Base-by-base conservation (phyloP, 2,888 invertebrate species). In the Scelioninae gen. 2 region DNA sequence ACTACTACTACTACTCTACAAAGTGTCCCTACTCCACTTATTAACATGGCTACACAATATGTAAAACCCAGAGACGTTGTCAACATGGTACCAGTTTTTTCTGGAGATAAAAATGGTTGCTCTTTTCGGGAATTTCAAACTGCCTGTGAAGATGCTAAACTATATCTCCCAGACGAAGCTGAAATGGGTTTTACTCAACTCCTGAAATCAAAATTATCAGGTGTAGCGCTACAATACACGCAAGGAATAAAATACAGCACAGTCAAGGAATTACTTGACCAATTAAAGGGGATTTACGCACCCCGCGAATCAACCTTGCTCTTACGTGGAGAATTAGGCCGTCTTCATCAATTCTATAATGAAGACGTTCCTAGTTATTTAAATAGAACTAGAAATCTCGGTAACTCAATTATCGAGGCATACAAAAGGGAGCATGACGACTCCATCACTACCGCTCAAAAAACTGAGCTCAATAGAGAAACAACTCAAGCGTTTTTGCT, bases 141-240 rank as follows among this genome's bases (percentile, higher is more conserved):
- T 2, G 53, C 53, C n/a, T 53, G 53, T 10, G 53, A 53, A 22
- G 53, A 53, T 22, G 37, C 35, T 1, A 53, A 39, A 37, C 13
- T 37, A 35, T 31, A 19, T 9, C 16, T 52, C 9, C 15, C 33
- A 0, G n/a, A 18, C 2, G 19, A 52, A 5, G 11, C 18, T 6
- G 52, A 35, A 19, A 4, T 6, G 1, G 1, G 19, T n/a, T 19
- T 52, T 0, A 16, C 31, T 0, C 52, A 52, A 19, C 19, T 52
- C 18, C 0, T 52, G n/a, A 52, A 52, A 33, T 19, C 35, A 5
- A 33, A 41, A 15, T 11, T 55, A 15, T 11, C 10, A 1, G 55
- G 55, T 0, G 13, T 22, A 6, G 55, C 55, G 1, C 6, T 28
- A n/a, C 25, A 39, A 25, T n/a, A 28, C 4, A 22, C 41, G 16